Evolutionary conservation across 2,113 vertebrate species (phyloP).

Genomic region (Prionailurus bengalensis): DNA sequence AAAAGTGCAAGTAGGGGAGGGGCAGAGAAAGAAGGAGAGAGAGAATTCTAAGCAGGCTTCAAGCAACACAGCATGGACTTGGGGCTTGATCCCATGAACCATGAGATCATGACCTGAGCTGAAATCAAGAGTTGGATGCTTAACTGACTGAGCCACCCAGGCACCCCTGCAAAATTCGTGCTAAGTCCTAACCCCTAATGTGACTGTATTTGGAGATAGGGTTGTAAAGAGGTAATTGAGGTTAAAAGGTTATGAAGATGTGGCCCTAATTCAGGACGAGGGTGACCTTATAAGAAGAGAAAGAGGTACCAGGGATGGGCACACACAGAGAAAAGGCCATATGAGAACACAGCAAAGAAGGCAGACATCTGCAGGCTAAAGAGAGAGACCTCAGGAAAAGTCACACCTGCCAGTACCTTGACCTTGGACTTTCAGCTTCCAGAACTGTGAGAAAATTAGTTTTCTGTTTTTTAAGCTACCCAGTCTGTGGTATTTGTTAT

Average conservation of each 20-base stretch:
- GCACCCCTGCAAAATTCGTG: too few relatives aligned
- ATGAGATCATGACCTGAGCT: too few relatives aligned
- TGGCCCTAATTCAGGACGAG: not conserved
- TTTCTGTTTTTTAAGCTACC: not conserved
- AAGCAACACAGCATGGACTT: too few relatives aligned
- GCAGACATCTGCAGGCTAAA: not conserved
- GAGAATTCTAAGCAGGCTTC: too few relatives aligned
- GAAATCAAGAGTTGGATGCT: too few relatives aligned
- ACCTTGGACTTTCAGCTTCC: not conserved
- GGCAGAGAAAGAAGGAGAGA: too few relatives aligned
- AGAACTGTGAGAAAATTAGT: not conserved
- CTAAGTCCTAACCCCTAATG: not conserved
- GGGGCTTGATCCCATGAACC: too few relatives aligned
- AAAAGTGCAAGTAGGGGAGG: too few relatives aligned
- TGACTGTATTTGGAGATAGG: not conserved
- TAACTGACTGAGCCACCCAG: too few relatives aligned
- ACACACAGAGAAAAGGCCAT: not conserved
- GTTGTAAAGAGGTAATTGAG: not conserved
- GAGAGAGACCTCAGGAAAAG: not conserved
- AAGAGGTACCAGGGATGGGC: not conserved
- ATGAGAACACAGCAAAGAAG: not conserved
- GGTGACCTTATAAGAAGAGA: not conserved
- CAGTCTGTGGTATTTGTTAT: not conserved
- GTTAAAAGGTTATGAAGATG: not conserved
- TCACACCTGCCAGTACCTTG: not conserved